Percentiles rank a stretch among this genome's conserved stretches.
Conservation (phyloP, 2,113 vertebrate species). For the Hemiprocne comata region DNA sequence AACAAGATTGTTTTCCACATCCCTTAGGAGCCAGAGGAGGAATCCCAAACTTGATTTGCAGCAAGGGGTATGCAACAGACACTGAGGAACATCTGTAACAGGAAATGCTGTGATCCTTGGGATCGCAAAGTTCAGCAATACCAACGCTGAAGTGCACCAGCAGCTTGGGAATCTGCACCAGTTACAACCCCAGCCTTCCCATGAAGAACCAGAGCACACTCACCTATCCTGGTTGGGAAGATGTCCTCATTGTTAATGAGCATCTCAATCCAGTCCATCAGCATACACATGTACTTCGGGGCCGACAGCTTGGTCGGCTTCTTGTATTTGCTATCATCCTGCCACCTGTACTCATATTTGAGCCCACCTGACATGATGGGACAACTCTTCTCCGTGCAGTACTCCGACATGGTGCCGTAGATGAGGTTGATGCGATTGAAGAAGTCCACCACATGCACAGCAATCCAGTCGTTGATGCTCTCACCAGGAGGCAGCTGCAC, state of each 20-base stretch:
- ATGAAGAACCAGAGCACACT: not conserved
- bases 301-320: constrained; percentile 92
- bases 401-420: constrained; percentile 96
- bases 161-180: not conserved
- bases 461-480: constrained; percentile 93
- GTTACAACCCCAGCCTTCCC: not conserved
- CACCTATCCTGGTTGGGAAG: constrained; percentile 96
- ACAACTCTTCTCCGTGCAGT: constrained; percentile 89
- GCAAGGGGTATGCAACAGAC: not conserved
- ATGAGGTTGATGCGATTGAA: constrained; percentile 98
- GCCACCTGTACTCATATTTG: constrained; percentile 96
- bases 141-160: not conserved
- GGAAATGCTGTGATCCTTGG: not conserved
- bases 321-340: constrained; percentile 91
- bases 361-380: constrained; percentile 95
- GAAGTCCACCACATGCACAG: constrained; percentile 96
- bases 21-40: accelerated
- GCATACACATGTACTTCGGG: constrained; percentile 91
- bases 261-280: constrained; percentile 98
- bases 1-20: not conserved
- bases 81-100: not conserved
- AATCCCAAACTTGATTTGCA: not conserved
- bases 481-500: constrained; percentile 92
- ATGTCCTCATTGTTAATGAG: constrained; percentile 95
- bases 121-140: not conserved